A percentile compares a stretch with the other conserved stretches of the same genome.
Conservation (phyloP, 1,140 invertebrate genomes). For the Babylonia areolata region DNA sequence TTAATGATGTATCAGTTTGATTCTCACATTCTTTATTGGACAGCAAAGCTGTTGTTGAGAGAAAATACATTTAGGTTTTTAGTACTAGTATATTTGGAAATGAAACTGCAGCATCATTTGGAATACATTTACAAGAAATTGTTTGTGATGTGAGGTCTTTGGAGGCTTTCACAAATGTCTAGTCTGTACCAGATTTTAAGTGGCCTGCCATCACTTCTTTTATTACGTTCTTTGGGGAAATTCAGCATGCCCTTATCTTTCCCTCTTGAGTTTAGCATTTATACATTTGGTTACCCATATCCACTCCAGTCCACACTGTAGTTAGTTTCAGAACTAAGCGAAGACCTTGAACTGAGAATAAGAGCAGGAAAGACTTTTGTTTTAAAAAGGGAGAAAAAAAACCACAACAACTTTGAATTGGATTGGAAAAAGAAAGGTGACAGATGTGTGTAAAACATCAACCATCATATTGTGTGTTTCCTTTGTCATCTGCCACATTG, state of each 20-base stretch:
- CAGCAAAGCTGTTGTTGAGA: no score
- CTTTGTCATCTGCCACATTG: neutral
- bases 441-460: neutral
- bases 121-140: neutral
- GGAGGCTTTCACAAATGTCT: neutral
- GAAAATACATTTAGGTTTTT: no score
- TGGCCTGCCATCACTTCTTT: neutral
- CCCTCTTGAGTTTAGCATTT: neutral
- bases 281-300: neutral
- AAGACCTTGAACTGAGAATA: neutral
- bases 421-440: neutral
- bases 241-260: neutral
- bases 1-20: no score
- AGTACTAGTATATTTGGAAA: no score
- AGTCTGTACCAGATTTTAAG: neutral
- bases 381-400: neutral
- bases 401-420: neutral
- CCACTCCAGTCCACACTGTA: neutral
- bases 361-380: no score
- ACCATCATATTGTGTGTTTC: neutral
- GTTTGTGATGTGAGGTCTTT: conserved; percentile 3
- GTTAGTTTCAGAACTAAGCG: conserved; percentile 13
- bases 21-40: no score
- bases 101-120: no score
- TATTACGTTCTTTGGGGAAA: neutral